A percentile compares a stretch with the other conserved stretches of the same genome.
These are phyloP conservation scores for Tetragonula clypearis DNA, from an alignment of 1,140 invertebrate genomes.

Conservation along the genomic window DNA sequence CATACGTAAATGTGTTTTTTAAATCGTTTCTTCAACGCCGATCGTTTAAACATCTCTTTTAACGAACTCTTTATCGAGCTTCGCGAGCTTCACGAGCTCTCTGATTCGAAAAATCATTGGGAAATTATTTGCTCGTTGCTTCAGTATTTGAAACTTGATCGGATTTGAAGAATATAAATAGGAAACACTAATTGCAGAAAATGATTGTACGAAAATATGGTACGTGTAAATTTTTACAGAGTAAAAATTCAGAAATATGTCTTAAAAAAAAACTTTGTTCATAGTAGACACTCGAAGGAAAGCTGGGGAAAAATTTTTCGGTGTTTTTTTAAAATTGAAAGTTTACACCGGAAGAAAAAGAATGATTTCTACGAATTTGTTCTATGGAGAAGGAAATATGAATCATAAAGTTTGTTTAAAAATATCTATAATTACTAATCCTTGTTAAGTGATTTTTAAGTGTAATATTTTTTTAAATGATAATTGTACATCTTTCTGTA, in stretches of 20 bases:
- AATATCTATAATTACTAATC: too few species aligned
- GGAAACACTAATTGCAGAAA: not conserved
- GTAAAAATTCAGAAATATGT: too few species aligned
- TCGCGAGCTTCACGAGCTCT: not conserved
- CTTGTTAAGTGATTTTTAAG: too few species aligned
- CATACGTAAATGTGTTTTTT: not conserved
- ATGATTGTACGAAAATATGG: too few species aligned
- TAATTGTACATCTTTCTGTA: too few species aligned
- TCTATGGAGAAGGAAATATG: too few species aligned
- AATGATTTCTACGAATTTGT: too few species aligned
- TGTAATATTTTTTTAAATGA: too few species aligned
- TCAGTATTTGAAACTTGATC: not conserved
- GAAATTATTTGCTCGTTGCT: not conserved
- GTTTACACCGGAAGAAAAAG: too few species aligned
- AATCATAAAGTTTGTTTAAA: too few species aligned
- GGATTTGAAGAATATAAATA: not conserved
- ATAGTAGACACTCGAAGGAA: not conserved
- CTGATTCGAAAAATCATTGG: not conserved
- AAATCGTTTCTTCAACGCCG: not conserved
- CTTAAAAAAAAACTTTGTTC: not conserved
- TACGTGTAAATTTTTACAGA: too few species aligned
- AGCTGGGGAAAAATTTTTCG: not conserved
- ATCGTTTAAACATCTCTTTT: not conserved
- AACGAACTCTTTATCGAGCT: not conserved
- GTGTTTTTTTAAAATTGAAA: too few species aligned